Conservation (phyloP, 2,113 vertebrate genomes). For the Oncorhynchus clarkii region DNA sequence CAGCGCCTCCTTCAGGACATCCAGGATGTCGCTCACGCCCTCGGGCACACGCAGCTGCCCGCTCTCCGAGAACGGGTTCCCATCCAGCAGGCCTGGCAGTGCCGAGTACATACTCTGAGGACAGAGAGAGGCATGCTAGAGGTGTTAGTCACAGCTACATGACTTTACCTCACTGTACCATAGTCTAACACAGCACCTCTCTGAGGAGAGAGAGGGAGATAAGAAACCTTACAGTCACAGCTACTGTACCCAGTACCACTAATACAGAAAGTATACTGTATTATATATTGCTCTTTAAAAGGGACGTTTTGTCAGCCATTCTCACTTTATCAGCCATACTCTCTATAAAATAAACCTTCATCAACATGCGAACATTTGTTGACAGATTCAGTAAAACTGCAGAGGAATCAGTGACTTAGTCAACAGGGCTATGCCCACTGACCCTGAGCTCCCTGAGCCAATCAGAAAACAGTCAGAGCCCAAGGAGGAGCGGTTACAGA, state of each 20-base stretch:
- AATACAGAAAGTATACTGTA: no score
- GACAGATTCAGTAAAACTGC: neutral
- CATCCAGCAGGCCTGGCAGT: constrained; percentile 71
- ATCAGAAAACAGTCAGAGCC: neutral
- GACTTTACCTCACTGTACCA: no score
- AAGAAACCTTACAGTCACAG: neutral
- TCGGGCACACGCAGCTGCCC: constrained; percentile 65
- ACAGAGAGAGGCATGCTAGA: neutral
- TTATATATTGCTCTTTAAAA: no score
- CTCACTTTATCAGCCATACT: neutral
- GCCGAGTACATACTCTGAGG: constrained; percentile 73
- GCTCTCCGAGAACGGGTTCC: constrained; percentile 75
- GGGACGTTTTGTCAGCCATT: neutral
- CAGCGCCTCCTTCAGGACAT: constrained; percentile 72
- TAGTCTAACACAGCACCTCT: no score
- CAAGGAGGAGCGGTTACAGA: neutral
- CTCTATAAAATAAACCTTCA: neutral
- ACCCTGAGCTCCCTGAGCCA: neutral
- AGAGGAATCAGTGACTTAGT: neutral
- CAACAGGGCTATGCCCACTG: neutral
- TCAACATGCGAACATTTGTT: neutral
- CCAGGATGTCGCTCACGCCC: constrained; percentile 63
- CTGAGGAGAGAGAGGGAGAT: neutral
- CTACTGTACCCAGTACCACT: no score
- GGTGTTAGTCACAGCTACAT: no score